Conservation (phyloP, 2,113 vertebrate species). For the Cercocebus atys region DNA sequence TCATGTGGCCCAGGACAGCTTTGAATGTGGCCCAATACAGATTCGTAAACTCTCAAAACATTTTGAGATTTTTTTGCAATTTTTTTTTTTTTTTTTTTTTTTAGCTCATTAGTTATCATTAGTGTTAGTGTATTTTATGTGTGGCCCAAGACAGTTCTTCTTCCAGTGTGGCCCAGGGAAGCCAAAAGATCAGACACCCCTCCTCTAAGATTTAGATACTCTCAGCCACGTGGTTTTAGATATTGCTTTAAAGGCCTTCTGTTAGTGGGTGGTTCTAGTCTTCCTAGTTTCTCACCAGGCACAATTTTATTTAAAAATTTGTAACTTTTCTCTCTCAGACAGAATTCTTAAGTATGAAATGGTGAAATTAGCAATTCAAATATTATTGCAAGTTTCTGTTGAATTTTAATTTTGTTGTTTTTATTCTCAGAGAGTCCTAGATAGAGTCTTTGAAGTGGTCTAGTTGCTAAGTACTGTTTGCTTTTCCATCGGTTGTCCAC, state of each 20-base stretch:
- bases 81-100: no score
- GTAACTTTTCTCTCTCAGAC: not conserved
- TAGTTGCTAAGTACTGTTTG: not conserved
- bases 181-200: no score
- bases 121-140: no score
- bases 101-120: no score
- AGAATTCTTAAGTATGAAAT: conserved; percentile 27
- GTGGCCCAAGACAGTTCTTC: no score
- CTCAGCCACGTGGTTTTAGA: not conserved
- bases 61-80: no score
- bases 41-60: no score
- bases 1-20: no score
- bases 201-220: not conserved
- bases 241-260: not conserved
- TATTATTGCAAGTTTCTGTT: conserved; percentile 28
- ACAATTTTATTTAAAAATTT: not conserved
- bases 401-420: not conserved
- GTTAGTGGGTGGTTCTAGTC: not conserved
- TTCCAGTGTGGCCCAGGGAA: no score
- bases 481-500: not conserved
- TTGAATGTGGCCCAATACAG: no score
- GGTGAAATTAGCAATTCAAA: conserved; percentile 12
- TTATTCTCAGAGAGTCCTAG: not conserved
- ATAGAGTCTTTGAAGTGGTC: not conserved
- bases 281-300: not conserved